Base-by-base conservation (phyloP, 2,797 vertebrate genomes). In the Acrossocheilus fasciatus region DNA sequence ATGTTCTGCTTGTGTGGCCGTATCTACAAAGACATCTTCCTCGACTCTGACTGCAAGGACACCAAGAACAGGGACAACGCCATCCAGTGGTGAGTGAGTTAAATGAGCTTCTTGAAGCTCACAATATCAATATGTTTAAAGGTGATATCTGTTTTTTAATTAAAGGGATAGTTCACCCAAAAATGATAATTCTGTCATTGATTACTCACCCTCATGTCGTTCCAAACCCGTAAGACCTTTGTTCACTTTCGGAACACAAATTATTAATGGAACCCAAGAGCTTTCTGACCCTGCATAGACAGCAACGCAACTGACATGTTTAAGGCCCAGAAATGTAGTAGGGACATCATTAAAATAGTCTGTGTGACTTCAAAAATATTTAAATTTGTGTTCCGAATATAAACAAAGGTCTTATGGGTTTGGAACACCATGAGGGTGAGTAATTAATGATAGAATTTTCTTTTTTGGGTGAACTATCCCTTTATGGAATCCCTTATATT, bases 1-100 rank as follows among this genome's bases (percentile, higher is more conserved):
- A 99, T 99, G 98, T 98, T 98, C 94, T 99, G 98, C 86, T 94
- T 99, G 17, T 99, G 97, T 83, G 98, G 98, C 52, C 96, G 97
- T n/a, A 99, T 99, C 91, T 99, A 99, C 92, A 99, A 98, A 89
- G 98, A 99, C 90, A 97, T 98, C 86, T 99, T 99, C 90, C 95
- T 98, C 6, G 98, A 99, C 92, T 98, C 97, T 0, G 96, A 98
- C 91, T 99, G 95, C 91, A 97, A 97, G 91, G 98, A 99, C 91
- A 95, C 91, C 8, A 93, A 89, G 54, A 99, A 97, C 93, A 94
- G 97, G 84, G 97, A 98, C 90, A 95, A 92, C 1, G 98, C 98
- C 30, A 98, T 98, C 86, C 96, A 97, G 91, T 99, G 98, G 98
- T 98, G 92, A 93, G 90, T 75, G 47, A 17, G 62, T 30, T 17